These are phyloP conservation scores for Bruchidius siliquastri DNA, from an alignment of 2,888 invertebrate species.

Conservation along the genomic window DNA sequence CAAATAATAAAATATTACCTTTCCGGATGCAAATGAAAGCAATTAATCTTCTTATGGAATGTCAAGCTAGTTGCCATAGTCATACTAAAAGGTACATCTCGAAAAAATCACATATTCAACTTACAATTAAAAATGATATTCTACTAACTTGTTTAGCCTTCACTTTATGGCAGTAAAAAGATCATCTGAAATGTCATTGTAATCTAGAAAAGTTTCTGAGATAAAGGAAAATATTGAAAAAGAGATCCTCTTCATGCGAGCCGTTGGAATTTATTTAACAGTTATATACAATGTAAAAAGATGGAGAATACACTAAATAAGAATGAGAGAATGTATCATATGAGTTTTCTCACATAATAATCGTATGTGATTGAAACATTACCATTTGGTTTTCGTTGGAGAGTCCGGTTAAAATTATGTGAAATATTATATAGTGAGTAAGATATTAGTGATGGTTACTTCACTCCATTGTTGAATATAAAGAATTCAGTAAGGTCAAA, in stretches of 20 bases:
- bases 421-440: too few species aligned
- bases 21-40: not conserved
- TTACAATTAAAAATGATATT: not conserved
- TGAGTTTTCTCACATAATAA: not conserved
- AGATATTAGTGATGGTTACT: too few species aligned
- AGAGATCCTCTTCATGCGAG: not conserved
- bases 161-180: not conserved
- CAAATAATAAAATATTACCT: not conserved
- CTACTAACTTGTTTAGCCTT: not conserved
- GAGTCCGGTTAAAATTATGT: too few species aligned
- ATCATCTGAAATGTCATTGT: not conserved
- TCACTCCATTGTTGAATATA: too few species aligned
- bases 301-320: not conserved
- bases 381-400: not conserved
- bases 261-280: not conserved
- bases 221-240: not conserved
- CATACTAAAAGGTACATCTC: not conserved
- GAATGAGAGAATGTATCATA: not conserved
- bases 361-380: not conserved
- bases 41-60: not conserved
- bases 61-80: not conserved
- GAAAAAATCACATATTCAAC: not conserved
- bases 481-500: too few species aligned
- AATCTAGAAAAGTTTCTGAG: not conserved
- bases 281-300: not conserved